Base-by-base conservation (phyloP, 2,797 vertebrate genomes). In the Hylomyscus alleni region DNA sequence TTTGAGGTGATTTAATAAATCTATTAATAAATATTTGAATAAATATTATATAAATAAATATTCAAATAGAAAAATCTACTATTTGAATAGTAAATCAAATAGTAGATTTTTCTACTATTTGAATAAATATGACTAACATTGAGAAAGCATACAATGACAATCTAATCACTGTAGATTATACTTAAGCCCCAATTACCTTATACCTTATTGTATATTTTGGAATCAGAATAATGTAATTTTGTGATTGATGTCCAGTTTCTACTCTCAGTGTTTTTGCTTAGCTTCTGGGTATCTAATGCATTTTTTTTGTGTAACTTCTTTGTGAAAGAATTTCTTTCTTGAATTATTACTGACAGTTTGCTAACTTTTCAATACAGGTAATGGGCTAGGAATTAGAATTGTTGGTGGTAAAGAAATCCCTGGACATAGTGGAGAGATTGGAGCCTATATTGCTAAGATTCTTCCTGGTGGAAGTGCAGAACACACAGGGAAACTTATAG, bases 401-500 rank as follows among this genome's bases (percentile, higher is more conserved):
- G 99, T 99, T 58, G 99, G 99, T 88, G 99, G 99, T 40, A 99
- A 99, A 98, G 99, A 99, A 98, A 99, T 99, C 97, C 99, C 99
- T 17, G 99, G 99, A 93, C 98, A 98, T 96, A 98, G 98, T 58
- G 99, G 99, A 97, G 99, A 99, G 98, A 99, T 99, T 92, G 99
- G 99, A 98, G 99, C 99, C 76, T 99, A 99, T 95, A 99, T 99
- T 94, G 99, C 99, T 95, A 99, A 99, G 97, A 99, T 99, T 95
- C 98, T 99, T 96, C 99, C 99, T 2, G 99, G 99, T 11, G 99
- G 99, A 97, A 98, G 98, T n/a, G 99, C 99, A 37, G 99, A 99
- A 96, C 99, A 99, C 95, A 99, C 99, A 0, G 99, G 99, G 77
- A 99, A 99, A 98, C 98, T 99, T 78, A 95, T 99, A 40, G 99